Evolutionary conservation across 2,888 invertebrate species (phyloP), one percentile per base, ranked within the genome.

Genomic region (Zaprionus lineosus): DNA sequence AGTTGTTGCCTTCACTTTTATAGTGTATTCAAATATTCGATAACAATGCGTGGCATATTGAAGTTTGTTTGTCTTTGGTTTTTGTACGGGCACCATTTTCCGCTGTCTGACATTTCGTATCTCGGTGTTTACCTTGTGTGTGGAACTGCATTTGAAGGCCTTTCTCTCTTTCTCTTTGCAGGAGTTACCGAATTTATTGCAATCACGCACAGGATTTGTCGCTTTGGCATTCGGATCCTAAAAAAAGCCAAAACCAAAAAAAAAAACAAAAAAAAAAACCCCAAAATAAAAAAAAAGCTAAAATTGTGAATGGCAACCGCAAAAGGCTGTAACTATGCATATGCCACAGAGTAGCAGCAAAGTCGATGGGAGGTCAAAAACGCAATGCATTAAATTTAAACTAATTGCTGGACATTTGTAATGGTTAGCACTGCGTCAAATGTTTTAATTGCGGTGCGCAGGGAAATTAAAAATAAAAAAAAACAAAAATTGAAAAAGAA

Each of bases 341-440:
- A 29, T 9, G 24, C 11, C 29, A 31, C 36, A 11, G 8, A n/a
- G n/a, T n/a, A n/a, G n/a, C n/a, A n/a, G n/a, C n/a, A n/a, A 16
- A 8, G 28, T 5, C 34, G 8, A 8, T 3, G 40, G 18, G 11
- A 19, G 21, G 12, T 44, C 12, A 48, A 67, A 47, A 57, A 65
- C 50, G 58, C 53, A 37, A 48, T 55, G 57, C 51, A 72, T 81
- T 73, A 75, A 76, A 86, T 84, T 86, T 75, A 55, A 86, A 81
- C 81, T 86, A 81, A 81, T 81, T 86, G 86, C 60, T 40, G 48
- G 58, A 62, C 81, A 81, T 81, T 81, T 81, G 78, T 79, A 86
- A 85, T 79, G 76, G 86, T 37, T 39, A 48, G 60, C 62, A 56
- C 65, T 73, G 79, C 81, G 69, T 57, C 77, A 72, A 83, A 86